A percentile compares a stretch with the other conserved stretches of the same genome.
Conservation (phyloP, 2,888 invertebrate species). For the Eilema caniola region DNA sequence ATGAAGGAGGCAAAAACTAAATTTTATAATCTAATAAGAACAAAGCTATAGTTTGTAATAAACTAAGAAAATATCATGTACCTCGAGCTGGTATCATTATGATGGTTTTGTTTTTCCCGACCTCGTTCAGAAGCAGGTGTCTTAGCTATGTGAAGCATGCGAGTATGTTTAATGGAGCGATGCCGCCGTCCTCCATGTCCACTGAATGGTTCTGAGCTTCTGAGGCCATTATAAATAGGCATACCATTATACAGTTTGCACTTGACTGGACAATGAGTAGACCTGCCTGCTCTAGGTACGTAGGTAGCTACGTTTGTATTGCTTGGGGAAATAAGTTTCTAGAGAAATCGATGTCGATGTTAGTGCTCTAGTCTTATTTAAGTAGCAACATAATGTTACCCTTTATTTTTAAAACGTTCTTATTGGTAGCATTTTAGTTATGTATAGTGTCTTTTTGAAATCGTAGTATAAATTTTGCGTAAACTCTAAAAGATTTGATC, state of each 20-base stretch:
- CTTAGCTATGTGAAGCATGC: slow-evolving; percentile 68
- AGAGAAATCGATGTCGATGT: slow-evolving; percentile 19
- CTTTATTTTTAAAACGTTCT: not conserved
- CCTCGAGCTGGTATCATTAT: slow-evolving; percentile 28
- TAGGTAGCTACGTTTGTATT: slow-evolving; percentile 41
- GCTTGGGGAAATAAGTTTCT: slow-evolving; percentile 45
- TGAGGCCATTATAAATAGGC: slow-evolving; percentile 62
- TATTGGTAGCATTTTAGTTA: not conserved
- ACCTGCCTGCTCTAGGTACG: slow-evolving; percentile 28
- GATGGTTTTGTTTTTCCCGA: slow-evolving; percentile 30
- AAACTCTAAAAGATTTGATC: not conserved
- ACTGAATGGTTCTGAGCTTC: slow-evolving; percentile 72
- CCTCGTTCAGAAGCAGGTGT: slow-evolving; percentile 35
- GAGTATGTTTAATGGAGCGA: slow-evolving; percentile 78
- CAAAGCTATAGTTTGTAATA: not conserved
- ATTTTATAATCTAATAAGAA: not conserved
- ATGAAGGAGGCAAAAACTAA: not conserved
- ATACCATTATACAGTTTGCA: slow-evolving; percentile 52
- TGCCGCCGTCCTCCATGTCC: slow-evolving; percentile 74
- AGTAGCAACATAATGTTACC: not conserved
- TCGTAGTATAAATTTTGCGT: too few species aligned
- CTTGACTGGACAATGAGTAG: slow-evolving; percentile 54
- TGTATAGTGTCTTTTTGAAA: not conserved
- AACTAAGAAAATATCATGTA: not conserved
- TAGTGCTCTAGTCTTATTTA: not conserved